Base-by-base conservation (phyloP, 2,888 invertebrate genomes). In the Perizoma flavofasciatum region DNA sequence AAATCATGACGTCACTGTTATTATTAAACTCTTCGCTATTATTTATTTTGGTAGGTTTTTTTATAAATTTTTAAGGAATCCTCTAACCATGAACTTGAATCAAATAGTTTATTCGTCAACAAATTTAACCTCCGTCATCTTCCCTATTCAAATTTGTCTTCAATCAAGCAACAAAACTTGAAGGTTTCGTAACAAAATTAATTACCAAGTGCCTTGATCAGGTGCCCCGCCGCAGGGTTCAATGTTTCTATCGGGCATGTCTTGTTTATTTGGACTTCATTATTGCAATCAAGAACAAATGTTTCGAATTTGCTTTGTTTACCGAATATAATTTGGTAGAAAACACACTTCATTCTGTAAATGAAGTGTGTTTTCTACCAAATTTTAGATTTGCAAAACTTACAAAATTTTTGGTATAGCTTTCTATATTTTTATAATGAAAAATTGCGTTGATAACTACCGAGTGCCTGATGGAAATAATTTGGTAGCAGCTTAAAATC, bases 191-290 rank as follows among this genome's bases (percentile, higher is more conserved):
- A 80, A 75, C 72, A 74, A 83, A 86, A 87, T 87, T 88, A 89
- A 89, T 89, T 88, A 88, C 69, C 72, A 81, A 82, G 74, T 83
- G 86, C 77, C 85, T 82, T 77, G 74, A 82, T 77, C 85, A 85
- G 87, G 79, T 83, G 76, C 67, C 74, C 60, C 67, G 84, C 85
- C 82, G 59, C 67, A 67, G 80, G 85, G 78, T 69, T 58, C 68
- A 70, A 69, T 70, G 76, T 73, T 78, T 71, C 71, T 70, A 77
- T 76, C 70, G 66, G 63, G 69, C 69, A 68, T 72, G 72, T 72
- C 69, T 72, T 76, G 71, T 80, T 81, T 77, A 67, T 71, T 73
- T 69, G 66, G 72, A 76, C 75, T 77, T 73, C 74, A 80, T 78
- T 76, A 64, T 64, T 66, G 67, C 72, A 69, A 77, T 78, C 74